These are phyloP conservation scores for Notolepis coatsorum DNA, from an alignment of 2,797 vertebrate genomes.

Conservation along the genomic window DNA sequence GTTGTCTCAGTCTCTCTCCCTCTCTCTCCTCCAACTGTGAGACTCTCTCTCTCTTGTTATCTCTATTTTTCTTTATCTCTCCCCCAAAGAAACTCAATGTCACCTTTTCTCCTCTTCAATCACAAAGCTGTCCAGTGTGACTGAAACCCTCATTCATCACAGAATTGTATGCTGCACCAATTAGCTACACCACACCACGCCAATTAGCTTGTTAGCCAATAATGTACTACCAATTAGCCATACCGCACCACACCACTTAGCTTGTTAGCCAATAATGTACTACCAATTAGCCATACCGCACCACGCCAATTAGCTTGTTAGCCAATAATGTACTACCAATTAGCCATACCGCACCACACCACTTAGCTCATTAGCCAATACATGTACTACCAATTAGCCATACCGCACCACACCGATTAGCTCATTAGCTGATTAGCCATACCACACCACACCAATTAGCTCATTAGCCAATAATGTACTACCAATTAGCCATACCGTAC, in stretches of 20 bases:
- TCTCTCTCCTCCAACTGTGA: conserved; percentile 13
- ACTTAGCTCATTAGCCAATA: conserved; percentile 25
- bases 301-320: too few species aligned
- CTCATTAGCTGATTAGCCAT: too few species aligned
- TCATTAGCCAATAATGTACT: conserved; percentile 32
- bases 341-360: conserved; percentile 12
- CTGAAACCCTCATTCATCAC: conserved; percentile 5
- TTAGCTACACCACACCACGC: neutral
- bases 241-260: conserved; percentile 10
- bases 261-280: conserved; percentile 35
- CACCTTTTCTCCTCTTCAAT: neutral
- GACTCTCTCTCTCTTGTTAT: conserved; percentile 23
- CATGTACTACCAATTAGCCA: conserved; percentile 9
- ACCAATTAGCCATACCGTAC: neutral
- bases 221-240: too few species aligned
- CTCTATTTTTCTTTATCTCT: conserved; percentile 46
- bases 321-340: too few species aligned
- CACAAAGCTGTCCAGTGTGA: neutral
- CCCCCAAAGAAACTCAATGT: conserved; percentile 25
- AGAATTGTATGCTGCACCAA: neutral
- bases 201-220: too few species aligned
- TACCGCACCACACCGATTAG: neutral
- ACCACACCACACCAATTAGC: conserved; percentile 13
- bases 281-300: too few species aligned
- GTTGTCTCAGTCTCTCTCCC: conserved; percentile 24